Evolutionary conservation across 1,140 invertebrate genomes (phyloP).

Genomic region (Drosophila nasuta): DNA sequence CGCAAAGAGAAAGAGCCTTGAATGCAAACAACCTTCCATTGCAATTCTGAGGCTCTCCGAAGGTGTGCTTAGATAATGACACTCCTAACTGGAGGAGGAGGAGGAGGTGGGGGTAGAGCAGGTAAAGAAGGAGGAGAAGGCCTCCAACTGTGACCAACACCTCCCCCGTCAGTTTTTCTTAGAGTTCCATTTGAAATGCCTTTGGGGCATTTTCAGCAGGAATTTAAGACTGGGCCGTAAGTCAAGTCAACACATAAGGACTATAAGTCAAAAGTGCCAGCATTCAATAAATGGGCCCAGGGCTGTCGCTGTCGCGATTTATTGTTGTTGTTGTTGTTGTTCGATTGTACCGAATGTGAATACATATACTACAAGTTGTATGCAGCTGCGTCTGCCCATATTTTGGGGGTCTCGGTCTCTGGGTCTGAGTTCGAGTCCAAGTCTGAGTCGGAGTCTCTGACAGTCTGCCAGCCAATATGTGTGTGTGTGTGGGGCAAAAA

Average conservation of each 20-base stretch:
- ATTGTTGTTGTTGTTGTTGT: conserved; percentile 49
- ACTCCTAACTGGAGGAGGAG: conserved; percentile 7
- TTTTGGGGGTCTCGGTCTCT: conserved; percentile 29
- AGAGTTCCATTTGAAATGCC: conserved; percentile 47
- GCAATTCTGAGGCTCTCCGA: conserved; percentile 70
- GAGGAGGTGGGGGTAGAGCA: not conserved
- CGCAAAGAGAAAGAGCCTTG: conserved; percentile 84
- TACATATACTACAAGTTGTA: conserved; percentile 4
- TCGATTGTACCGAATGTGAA: not conserved
- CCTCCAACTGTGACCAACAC: conserved; percentile 5
- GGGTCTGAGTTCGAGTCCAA: conserved; percentile 8
- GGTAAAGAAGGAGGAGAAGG: not conserved
- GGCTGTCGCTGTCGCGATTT: conserved; percentile 66
- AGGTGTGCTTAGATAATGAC: conserved; percentile 82
- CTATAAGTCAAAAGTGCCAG: conserved; percentile 59
- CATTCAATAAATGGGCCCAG: conserved; percentile 44
- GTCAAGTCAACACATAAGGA: not conserved
- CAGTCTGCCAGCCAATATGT: conserved; percentile 3
- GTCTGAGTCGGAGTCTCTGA: conserved; percentile 13
- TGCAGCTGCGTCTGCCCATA: conserved; percentile 40
- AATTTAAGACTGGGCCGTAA: conserved; percentile 32
- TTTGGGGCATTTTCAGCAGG: conserved; percentile 17
- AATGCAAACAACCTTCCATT: conserved; percentile 84
- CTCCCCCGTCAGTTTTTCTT: not conserved
- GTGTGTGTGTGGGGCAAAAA: not conserved